Base-by-base conservation (phyloP, 2,113 vertebrate genomes). In the Romanogobio albipinnatus region DNA sequence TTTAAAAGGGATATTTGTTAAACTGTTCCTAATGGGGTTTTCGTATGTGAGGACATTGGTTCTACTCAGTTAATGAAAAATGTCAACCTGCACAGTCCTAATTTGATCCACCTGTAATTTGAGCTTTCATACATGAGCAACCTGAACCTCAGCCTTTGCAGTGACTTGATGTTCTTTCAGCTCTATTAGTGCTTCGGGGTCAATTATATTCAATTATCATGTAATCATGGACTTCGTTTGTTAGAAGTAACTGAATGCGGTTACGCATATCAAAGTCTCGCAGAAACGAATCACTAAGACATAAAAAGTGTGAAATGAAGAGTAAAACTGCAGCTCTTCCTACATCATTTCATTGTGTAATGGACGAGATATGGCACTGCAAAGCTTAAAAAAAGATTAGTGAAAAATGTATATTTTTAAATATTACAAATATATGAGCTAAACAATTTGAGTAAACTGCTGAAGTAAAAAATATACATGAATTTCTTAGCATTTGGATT, bases 141-240 rank as follows among this genome's bases (percentile, higher is more conserved):
- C 70, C 47, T 51, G 68, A 53, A 80, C 66, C 76, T 76, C 74
- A 80, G 24, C 26, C 43, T 84, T 77, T 47, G 83, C 78, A 24
- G 11, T 71, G 24, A 56, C 47, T 70, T 14, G 10, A 29, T 79
- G 75, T 26, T 11, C 15, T 49, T 64, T 82, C 64, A 56, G 64
- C 26, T 68, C 29, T 82, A 43, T 82, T 71, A 82, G 66, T 56
- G 47, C 64, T 56, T 43, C 3, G 5, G 29, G 43, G 26, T 73
- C 39, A 33, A 56, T 79, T 83, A 47, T 39, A 47, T 82, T 10
- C 81, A 82, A 58, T 87, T 70, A 71, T 82, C 81, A 71, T 82
- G 49, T 82, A 58, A 71, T 71, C 64, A 73, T 58, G 13, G 49
- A 61, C 39, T 66, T 81, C 33, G 22, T 51, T 51, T 81, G 43